Evolutionary conservation across 2,888 invertebrate species (phyloP), one percentile per base, ranked within the genome.

Genomic region (Papilio protenor): DNA sequence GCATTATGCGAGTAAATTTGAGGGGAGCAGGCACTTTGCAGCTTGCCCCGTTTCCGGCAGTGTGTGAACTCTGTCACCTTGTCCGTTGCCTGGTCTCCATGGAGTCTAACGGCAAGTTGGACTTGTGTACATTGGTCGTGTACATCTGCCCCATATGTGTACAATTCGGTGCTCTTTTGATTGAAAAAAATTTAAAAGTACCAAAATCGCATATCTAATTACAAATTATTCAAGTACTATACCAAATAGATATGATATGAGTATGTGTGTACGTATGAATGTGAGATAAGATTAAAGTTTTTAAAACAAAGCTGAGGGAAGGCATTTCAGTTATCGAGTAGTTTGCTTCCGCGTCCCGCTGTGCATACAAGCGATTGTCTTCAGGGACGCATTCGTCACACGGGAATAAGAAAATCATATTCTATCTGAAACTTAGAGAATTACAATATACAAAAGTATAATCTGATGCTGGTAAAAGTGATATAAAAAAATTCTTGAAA

Each of bases 11-110:
- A 76, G 80, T 81, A 81, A 82, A 82, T 66, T 77, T 74, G 81
- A 66, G 83, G 86, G 87, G 84, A 79, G 86, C 81, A 83, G 87
- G 86, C 86, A 88, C 88, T 87, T 88, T 89, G 92, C 94, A 94
- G 92, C 93, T 93, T 93, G 92, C 87, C 82, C 57, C 80, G 85
- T 86, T 91, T 93, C 92, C 93, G 92, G 90, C 84, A 83, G 86
- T 89, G 88, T 92, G 91, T 91, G 92, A 91, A 91, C 83, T 80
- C 81, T 89, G 90, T 89, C 92, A 92, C 92, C 91, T 92, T 91
- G 90, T 85, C 79, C 78, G 76, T 75, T 78, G 55, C 77, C 79
- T 75, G 47, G 84, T 84, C 80, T 83, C 90, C 88, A 91, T 90
- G 89, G 91, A 88, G 86, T 90, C 89, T 87, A 89, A 90, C 89